phyloP scores from a whole-genome alignment of 35 echinoderm and acorn worm genomes.

The Holothuria glaberrima region DNA sequence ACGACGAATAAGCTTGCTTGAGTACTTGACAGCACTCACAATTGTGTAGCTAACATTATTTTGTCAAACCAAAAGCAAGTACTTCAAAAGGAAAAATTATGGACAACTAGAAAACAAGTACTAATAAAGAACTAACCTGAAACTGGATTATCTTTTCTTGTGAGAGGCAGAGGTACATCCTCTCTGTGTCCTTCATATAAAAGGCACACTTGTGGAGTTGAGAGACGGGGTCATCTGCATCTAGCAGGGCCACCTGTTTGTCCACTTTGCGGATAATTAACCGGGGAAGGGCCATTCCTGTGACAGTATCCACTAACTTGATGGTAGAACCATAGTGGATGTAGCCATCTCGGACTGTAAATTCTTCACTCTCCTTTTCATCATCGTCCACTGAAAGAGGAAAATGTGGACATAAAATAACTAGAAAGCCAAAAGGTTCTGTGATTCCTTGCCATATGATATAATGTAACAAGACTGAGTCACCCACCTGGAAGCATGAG shows the following conservation, averaged over 20 bases:
- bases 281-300: conserved; percentile 90
- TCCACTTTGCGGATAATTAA: conserved; percentile 94
- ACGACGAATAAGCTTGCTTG: too few relatives aligned
- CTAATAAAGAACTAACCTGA: conserved; percentile 60
- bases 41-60: too few relatives aligned
- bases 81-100: too few relatives aligned
- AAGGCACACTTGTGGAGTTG: conserved; percentile 98
- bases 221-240: conserved; percentile 95
- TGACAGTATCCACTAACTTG: conserved; percentile 91
- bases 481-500: too few relatives aligned
- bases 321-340: conserved; percentile 98
- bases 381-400: conserved; percentile 91
- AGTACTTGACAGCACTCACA: too few relatives aligned
- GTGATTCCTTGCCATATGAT: too few relatives aligned
- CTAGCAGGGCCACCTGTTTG: conserved; percentile 86
- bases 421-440: too few relatives aligned
- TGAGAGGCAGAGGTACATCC: conserved; percentile 93
- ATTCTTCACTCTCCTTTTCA: conserved; percentile 96
- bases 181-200: conserved; percentile 96
- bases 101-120: neutral
- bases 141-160: conserved; percentile 98
- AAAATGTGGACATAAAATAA: neutral
- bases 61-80: too few relatives aligned
- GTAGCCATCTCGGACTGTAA: conserved; percentile 97
- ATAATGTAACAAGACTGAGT: too few relatives aligned